A percentile compares a stretch with the other conserved stretches of the same genome.
Evolutionary conservation across 2,113 vertebrate genomes (phyloP).

Genomic region (Aegotheles bennettii): DNA sequence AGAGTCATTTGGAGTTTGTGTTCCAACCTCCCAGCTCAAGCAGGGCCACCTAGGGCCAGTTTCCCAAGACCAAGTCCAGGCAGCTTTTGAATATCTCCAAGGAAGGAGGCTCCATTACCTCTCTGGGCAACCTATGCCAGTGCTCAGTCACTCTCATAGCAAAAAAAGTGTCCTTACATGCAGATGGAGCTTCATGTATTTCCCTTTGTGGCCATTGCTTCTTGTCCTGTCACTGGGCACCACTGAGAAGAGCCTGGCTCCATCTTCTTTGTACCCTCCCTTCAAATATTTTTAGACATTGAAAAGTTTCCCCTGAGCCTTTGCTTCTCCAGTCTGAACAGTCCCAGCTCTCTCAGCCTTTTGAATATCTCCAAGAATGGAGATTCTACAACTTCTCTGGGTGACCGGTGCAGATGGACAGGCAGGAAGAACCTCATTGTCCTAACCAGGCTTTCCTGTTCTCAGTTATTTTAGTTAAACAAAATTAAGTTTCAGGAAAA

Average conservation of each 20-base stretch:
- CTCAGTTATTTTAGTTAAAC: not conserved
- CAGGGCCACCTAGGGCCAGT: not conserved
- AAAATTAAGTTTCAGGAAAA: not conserved
- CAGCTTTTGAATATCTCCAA: not conserved
- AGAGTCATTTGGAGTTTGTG: not conserved
- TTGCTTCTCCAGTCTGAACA: not conserved
- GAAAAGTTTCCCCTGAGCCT: not conserved
- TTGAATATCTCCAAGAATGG: not conserved
- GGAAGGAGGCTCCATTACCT: not conserved
- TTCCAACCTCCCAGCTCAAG: not conserved
- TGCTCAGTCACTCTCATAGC: not conserved
- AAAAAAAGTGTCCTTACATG: not conserved
- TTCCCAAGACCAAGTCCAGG: not conserved
- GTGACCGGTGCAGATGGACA: not conserved
- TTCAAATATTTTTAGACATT: not conserved
- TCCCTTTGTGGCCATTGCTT: not conserved
- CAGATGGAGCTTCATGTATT: not conserved
- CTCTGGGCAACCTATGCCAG: not conserved
- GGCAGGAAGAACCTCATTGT: not conserved
- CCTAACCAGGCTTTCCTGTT: not conserved
- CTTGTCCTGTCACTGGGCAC: not conserved
- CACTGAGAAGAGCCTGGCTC: not conserved
- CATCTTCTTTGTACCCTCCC: not conserved
- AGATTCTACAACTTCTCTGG: not conserved
- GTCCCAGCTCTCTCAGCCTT: not conserved